Conservation (phyloP, 2,113 vertebrate genomes). For the Chloropsis hardwickii region DNA sequence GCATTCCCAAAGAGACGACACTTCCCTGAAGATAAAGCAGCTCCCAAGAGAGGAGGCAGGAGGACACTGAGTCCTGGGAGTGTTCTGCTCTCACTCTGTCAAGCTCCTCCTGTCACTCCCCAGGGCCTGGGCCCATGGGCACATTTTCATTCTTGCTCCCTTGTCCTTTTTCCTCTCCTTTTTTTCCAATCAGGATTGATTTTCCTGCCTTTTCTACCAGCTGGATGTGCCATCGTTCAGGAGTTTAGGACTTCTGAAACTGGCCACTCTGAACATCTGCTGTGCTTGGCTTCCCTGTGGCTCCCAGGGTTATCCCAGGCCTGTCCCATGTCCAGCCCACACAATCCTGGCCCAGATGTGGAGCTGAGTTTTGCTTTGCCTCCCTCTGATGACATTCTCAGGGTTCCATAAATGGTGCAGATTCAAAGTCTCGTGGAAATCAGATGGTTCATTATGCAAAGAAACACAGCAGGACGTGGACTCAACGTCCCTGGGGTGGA, state of each 20-base stretch:
- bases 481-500: background rate
- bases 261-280: rapidly evolving
- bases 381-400: rapidly evolving
- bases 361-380: background rate
- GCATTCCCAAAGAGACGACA: background rate
- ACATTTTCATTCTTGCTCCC: background rate
- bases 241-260: background rate
- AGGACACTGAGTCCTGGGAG: background rate
- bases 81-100: background rate
- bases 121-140: background rate
- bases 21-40: background rate
- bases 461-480: background rate
- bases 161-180: background rate
- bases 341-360: rapidly evolving
- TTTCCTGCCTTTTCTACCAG: background rate
- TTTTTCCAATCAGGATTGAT: background rate
- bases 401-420: background rate
- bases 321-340: background rate
- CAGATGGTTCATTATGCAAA: background rate
- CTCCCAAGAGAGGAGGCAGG: background rate
- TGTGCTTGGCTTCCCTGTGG: background rate
- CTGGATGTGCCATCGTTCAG: rapidly evolving
- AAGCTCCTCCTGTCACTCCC: background rate
- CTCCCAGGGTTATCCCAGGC: background rate
- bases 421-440: background rate